Evolutionary conservation across 37 sponge, comb jelly and placozoan species (phyloP).

Genomic region (Haliclona indistincta): DNA sequence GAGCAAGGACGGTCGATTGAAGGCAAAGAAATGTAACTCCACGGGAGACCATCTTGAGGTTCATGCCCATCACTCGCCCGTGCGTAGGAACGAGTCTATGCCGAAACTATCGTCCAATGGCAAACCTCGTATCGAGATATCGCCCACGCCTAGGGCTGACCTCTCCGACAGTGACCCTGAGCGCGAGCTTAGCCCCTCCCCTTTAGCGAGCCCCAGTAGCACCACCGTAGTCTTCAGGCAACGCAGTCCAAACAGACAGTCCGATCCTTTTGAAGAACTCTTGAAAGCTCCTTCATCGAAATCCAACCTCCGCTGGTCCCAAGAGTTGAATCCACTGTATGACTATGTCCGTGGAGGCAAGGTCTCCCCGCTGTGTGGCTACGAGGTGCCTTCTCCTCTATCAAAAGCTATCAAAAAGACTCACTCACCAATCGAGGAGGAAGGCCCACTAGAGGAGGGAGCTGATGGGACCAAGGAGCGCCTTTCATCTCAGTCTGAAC

Average conservation of each 20-base stretch:
- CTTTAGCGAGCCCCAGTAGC: neutral
- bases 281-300: neutral
- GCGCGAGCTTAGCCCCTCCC: neutral
- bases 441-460: neutral
- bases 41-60: neutral
- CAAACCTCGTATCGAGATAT: too few relatives aligned
- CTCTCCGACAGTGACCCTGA: neutral
- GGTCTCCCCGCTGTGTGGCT: conserved; percentile 13
- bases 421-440: conserved; percentile 33
- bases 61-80: neutral
- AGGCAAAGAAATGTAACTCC: neutral
- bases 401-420: neutral
- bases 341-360: conserved; percentile 60
- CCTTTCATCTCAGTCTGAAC: neutral
- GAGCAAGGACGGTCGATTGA: neutral
- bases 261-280: conserved; percentile 55
- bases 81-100: neutral
- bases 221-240: neutral
- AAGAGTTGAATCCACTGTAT: conserved; percentile 61
- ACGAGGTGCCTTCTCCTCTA: neutral
- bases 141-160: too few relatives aligned
- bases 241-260: neutral
- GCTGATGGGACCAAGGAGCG: neutral
- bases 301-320: conserved; percentile 53
- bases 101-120: conserved; percentile 13